Base-by-base conservation (phyloP, 2,888 invertebrate genomes). In the Ormyrus labotus region DNA sequence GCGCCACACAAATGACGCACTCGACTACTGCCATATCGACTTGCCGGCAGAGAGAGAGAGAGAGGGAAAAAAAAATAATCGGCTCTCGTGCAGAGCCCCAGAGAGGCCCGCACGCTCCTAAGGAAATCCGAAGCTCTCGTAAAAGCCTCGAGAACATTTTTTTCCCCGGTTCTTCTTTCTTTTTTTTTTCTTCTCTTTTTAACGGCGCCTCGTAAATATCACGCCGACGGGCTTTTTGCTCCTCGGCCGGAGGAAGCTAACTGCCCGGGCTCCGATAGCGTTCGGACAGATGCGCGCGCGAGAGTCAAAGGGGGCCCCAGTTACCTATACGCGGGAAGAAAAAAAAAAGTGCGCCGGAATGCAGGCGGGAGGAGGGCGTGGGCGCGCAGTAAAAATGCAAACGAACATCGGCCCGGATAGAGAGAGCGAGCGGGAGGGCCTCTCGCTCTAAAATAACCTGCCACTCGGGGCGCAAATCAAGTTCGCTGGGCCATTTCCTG, bases 391-490 rank as follows among this genome's bases (percentile, higher is more conserved):
- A 67, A 75, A 75, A 75, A 60, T 51, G 67, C 45, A 68, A 67
- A 61, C 10, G 11, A 68, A 63, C 3, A 34, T 34, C 34, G 34
- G 34, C 34, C 34, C 34, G 34, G 34, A 34, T 34, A 34, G 19
- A 63, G 57, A 63, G 11, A 6, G 9, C 7, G 11, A 19, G 0
- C 19, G n/a, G 10, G 7, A 50, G 3, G 58, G 51, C 47, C 34
- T 50, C 9, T 8, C 69, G 11, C 10, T 57, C 6, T 13, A 85
- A 85, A 85, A 86, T 86, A 86, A 83, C 83, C 84, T 83, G 83
- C 79, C 84, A 84, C 81, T 84, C 83, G 10, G 79, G 82, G 83
- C 61, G 81, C 79, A 83, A 84, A 85, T 85, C 83, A 81, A 85
- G 82, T 84, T 84, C 78, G 67, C 45, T 47, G 78, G 82, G 80